Evolutionary conservation across 2,797 vertebrate genomes (phyloP), one percentile per base, ranked within the genome.

Genomic region (Silurus aristotelis): DNA sequence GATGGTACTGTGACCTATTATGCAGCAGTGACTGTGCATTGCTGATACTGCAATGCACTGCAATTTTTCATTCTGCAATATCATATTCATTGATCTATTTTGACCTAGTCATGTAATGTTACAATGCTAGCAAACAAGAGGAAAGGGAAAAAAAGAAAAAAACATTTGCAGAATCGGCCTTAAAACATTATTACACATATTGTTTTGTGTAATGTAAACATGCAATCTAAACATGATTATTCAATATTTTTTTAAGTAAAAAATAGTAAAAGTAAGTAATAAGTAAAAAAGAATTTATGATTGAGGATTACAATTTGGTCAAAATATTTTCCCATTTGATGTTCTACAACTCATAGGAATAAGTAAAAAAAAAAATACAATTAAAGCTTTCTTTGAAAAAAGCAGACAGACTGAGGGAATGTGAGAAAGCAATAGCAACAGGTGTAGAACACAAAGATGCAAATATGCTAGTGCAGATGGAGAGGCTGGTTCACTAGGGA

Each of bases 391-490:
- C 77, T 67, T 86, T 82, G 60, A 72, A 80, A 70, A 86, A 88
- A 79, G 83, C 82, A 86, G 63, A 52, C 17, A 27, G 25, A 77
- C 71, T 84, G 63, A 61, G 31, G 80, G 15, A 73, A 67, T 66
- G 78, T 73, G 64, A 73, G 52, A 46, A 70, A 60, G 72, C 67
- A 52, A 92, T 84, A 90, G 87, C 88, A 93, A 91, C 88, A 90
- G 85, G 84, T 90, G 87, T 92, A 86, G 93, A 90, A 89, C 90
- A 75, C 91, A 88, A 89, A 90, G 92, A 90, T 84, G 83, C 87
- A 92, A 89, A 92, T 83, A 88, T 90, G 92, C 7, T 1, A 86
- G 87, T 89, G 88, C 91, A 68, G 82, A 88, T 61, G 79, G 84
- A 86, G 70, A 60, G 71, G 89, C 93, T 92, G 78, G 89, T 0